A percentile compares a stretch with the other conserved stretches of the same genome.
Conservation (phyloP, 2,888 invertebrate genomes). For the Lepidocyrtinus sp. region DNA sequence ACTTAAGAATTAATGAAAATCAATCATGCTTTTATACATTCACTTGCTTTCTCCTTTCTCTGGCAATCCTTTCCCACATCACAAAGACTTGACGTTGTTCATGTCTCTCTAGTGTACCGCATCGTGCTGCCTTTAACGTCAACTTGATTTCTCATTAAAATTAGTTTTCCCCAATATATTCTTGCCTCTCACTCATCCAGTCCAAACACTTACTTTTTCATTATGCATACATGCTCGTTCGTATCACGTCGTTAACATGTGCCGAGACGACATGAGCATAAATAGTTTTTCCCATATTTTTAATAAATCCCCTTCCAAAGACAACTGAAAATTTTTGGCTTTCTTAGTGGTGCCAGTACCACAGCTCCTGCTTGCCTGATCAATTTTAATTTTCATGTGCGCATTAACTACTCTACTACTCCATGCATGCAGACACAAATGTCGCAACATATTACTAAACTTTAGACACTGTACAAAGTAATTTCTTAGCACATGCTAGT, state of each 20-base stretch:
- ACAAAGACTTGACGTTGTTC: neutral
- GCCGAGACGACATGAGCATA: neutral
- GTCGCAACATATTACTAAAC: neutral
- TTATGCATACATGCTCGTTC: conserved; percentile 46
- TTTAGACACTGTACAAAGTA: neutral
- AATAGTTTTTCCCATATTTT: neutral
- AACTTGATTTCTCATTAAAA: conserved; percentile 59
- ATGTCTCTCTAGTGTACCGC: conserved; percentile 5
- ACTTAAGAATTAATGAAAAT: conserved; percentile 40
- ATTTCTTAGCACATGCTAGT: neutral
- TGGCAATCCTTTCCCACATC: neutral
- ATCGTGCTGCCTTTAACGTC: conserved; percentile 53
- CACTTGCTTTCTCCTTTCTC: conserved; percentile 20
- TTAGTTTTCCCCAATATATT: conserved; percentile 28
- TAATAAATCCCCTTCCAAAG: neutral
- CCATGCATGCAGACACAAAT: neutral
- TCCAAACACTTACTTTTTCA: conserved; percentile 39
- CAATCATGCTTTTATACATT: conserved; percentile 37
- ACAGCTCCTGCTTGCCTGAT: conserved; percentile 28
- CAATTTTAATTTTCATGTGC: conserved; percentile 47
- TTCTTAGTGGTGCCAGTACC: neutral
- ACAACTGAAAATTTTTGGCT: neutral
- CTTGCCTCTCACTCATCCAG: neutral
- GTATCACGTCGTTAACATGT: conserved; percentile 43
- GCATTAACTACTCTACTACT: neutral